phyloP scores from a whole-genome alignment of 2,797 vertebrate species.

The Heliangelus exortis region DNA sequence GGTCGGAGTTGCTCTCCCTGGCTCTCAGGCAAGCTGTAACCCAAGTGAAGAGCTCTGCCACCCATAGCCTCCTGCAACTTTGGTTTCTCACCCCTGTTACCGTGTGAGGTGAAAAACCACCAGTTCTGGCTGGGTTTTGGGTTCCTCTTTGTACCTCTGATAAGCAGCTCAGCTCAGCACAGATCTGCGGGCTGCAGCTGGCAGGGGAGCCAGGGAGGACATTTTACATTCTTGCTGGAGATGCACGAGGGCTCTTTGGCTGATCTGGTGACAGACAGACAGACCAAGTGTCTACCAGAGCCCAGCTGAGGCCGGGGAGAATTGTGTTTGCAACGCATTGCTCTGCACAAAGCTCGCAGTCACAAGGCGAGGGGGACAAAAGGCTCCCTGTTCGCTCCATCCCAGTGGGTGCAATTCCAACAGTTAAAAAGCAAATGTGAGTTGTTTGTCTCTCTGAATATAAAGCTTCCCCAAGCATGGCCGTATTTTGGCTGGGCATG shows the following conservation, averaged over 20 bases:
- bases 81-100: neutral
- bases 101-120: neutral
- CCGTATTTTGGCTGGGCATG: constrained; percentile 39
- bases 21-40: neutral
- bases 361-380: constrained; percentile 61
- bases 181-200: neutral
- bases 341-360: constrained; percentile 69
- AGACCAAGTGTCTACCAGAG: constrained; percentile 54
- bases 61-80: neutral
- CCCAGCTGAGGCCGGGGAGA: constrained; percentile 54
- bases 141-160: neutral
- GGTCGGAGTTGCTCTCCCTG: neutral
- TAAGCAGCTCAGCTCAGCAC: neutral
- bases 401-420: constrained; percentile 68
- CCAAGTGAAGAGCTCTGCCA: neutral
- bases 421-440: constrained; percentile 70
- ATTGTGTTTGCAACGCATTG: constrained; percentile 72
- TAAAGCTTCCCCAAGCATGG: constrained; percentile 63
- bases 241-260: neutral
- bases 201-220: neutral
- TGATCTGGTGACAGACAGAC: constrained; percentile 33
- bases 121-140: neutral
- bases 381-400: constrained; percentile 57
- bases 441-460: constrained; percentile 61
- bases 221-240: constrained; percentile 22